Percentiles rank a stretch among this genome's conserved stretches.
phyloP scores from a whole-genome alignment of 2,113 vertebrate genomes.

The Aleadryas rufinucha region DNA sequence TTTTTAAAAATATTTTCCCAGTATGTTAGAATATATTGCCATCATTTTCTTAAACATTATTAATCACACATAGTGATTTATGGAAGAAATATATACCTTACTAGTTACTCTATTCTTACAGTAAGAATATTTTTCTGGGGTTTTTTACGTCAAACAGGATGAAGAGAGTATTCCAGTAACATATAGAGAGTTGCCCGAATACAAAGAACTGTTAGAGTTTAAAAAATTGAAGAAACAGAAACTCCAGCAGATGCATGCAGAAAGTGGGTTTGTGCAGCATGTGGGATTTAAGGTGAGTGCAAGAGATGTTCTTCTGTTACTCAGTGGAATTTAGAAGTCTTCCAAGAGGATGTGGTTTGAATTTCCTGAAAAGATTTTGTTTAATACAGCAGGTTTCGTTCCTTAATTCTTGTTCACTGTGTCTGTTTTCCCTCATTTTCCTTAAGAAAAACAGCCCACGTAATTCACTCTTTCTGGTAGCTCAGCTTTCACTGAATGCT shows the following conservation, averaged over 20 bases:
- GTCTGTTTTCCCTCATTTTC: not conserved
- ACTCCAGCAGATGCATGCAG: conserved; percentile 88
- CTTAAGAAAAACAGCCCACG: not conserved
- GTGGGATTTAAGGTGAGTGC: conserved; percentile 88
- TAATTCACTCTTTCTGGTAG: not conserved
- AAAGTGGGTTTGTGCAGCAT: conserved; percentile 84
- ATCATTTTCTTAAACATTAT: not conserved
- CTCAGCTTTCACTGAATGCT: not conserved
- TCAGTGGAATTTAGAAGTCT: not conserved
- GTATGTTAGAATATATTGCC: not conserved
- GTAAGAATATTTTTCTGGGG: not conserved
- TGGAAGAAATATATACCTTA: not conserved
- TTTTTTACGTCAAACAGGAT: conserved; percentile 74
- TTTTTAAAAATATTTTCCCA: not conserved
- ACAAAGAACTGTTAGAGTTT: conserved; percentile 92
- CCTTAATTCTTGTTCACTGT: not conserved
- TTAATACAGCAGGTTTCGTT: not conserved
- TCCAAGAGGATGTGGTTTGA: not conserved
- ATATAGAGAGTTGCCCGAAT: conserved; percentile 86
- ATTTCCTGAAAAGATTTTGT: not conserved
- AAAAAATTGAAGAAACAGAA: conserved; percentile 94
- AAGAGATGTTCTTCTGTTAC: not conserved
- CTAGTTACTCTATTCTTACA: not conserved
- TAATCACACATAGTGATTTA: not conserved
- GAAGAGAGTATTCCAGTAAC: conserved; percentile 90